Conservation (phyloP, 2,888 invertebrate species). For the Sepioteuthis lessoniana region DNA sequence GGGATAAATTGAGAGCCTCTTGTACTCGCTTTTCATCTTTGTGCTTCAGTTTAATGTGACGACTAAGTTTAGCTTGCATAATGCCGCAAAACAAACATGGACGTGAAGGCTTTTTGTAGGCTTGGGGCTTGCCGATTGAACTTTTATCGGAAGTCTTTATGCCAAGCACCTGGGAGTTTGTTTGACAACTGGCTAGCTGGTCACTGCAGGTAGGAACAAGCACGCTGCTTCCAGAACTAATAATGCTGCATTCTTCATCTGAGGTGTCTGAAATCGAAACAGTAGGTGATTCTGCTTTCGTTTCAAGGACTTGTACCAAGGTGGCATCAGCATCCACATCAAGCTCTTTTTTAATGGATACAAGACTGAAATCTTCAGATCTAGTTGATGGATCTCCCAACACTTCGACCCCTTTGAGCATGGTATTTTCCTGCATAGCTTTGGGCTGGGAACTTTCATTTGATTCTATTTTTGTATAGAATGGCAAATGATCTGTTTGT, state of each 20-base stretch:
- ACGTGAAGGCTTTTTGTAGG: slow-evolving; percentile 36
- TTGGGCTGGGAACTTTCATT: background rate
- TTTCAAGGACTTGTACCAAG: background rate
- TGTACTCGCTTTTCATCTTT: slow-evolving; percentile 24
- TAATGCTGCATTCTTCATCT: slow-evolving; percentile 24
- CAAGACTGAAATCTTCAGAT: background rate
- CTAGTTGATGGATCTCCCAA: background rate
- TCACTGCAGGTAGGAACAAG: background rate
- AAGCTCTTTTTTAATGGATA: background rate
- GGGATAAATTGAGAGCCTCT: background rate
- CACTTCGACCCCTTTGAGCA: background rate
- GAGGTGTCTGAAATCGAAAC: slow-evolving; percentile 35
- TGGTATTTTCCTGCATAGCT: background rate
- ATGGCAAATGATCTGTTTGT: background rate
- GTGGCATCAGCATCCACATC: background rate
- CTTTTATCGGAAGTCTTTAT: background rate
- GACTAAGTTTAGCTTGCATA: slow-evolving; percentile 38
- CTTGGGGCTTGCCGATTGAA: background rate
- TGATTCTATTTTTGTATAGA: background rate
- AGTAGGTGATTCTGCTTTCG: background rate
- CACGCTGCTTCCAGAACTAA: background rate
- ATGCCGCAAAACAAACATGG: slow-evolving; percentile 41
- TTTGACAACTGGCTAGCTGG: background rate
- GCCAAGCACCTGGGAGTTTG: background rate
- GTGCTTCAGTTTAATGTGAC: slow-evolving; percentile 42